Conservation (phyloP, 2,113 vertebrate species). For the Puntigrus tetrazona region DNA sequence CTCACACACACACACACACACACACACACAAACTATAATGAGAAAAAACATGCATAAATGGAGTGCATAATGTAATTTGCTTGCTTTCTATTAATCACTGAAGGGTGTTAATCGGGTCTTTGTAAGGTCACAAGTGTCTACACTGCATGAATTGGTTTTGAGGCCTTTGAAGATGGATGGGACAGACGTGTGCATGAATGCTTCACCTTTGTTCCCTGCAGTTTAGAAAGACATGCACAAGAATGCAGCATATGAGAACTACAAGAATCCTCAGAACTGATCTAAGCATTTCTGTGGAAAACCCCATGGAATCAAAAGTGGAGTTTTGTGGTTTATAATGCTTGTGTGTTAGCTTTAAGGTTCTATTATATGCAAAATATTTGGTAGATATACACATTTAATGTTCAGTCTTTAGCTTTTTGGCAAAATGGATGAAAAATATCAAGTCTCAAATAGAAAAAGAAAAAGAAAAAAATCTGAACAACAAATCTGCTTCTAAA, state of each 20-base stretch:
- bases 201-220: constrained; percentile 1
- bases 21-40: neutral
- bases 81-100: constrained; percentile 8
- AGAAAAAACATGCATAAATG: neutral
- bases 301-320: neutral
- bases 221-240: neutral
- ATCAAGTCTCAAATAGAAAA: too few species aligned
- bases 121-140: neutral
- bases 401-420: neutral
- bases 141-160: neutral
- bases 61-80: neutral
- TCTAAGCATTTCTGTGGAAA: neutral
- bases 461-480: too few species aligned
- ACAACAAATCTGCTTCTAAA: neutral
- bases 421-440: neutral
- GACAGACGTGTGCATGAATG: neutral
- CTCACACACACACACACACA: neutral
- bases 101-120: neutral
- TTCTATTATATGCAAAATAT: neutral
- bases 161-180: neutral
- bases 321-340: neutral
- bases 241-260: neutral
- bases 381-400: neutral
- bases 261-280: neutral
- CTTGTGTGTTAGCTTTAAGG: neutral